Conservation (phyloP, 2,113 vertebrate genomes). For the Brachionichthys hirsutus region DNA sequence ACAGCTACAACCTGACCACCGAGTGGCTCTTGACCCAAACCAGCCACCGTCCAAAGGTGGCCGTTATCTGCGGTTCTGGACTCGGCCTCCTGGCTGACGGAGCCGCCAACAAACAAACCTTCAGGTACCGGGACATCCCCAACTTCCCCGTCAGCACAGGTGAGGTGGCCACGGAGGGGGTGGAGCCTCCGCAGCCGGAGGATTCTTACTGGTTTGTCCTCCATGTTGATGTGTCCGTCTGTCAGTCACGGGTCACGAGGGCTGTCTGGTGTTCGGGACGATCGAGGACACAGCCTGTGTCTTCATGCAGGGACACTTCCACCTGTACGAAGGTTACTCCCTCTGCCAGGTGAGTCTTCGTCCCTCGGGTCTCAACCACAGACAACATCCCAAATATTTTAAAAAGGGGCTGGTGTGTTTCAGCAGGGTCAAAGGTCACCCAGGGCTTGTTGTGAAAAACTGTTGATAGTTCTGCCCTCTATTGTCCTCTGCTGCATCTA, state of each 20-base stretch:
- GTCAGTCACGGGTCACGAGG: slow-evolving; percentile 72
- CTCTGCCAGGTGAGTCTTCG: slow-evolving; percentile 68
- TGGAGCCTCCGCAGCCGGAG: background rate
- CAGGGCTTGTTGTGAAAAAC: too few relatives aligned
- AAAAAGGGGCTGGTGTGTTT: too few relatives aligned
- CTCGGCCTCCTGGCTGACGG: slow-evolving; percentile 68
- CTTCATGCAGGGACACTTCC: slow-evolving; percentile 78
- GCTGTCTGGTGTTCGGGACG: slow-evolving; percentile 73
- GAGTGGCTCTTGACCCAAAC: slow-evolving; percentile 73
- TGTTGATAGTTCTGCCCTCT: too few relatives aligned
- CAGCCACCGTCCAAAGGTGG: slow-evolving; percentile 67
- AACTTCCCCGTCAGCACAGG: slow-evolving; percentile 79
- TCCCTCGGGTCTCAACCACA: background rate
- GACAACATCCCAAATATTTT: too few relatives aligned
- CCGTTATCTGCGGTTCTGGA: slow-evolving; percentile 74
- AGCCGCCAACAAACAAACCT: slow-evolving; percentile 60
- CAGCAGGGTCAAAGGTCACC: too few relatives aligned
- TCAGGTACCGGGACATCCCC: slow-evolving; percentile 75
- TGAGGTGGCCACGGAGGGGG: slow-evolving; percentile 20
- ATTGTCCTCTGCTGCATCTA: too few relatives aligned
- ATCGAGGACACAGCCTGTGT: slow-evolving; percentile 72
- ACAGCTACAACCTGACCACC: slow-evolving; percentile 69
- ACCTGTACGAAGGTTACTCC: slow-evolving; percentile 77
- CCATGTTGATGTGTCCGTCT: background rate
- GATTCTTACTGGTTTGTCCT: background rate